These are phyloP conservation scores for Psilopsiagon aurifrons DNA, from an alignment of 2,113 vertebrate genomes.

Conservation along the genomic window DNA sequence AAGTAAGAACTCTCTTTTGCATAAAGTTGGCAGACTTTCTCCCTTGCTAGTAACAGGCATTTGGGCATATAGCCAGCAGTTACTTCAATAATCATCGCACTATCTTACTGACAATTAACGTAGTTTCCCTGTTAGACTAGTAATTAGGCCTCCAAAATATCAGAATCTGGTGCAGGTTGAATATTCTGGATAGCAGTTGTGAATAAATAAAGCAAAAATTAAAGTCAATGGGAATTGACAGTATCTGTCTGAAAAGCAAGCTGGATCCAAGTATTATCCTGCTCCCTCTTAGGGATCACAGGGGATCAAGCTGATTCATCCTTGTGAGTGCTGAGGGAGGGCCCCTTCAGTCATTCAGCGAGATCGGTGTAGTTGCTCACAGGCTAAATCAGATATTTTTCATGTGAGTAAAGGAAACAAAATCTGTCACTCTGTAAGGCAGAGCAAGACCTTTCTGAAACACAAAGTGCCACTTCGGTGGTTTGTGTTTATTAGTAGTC, in stretches of 20 bases:
- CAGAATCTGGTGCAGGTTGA: conserved; percentile 10
- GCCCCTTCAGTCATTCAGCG: not conserved
- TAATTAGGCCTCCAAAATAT: conserved; percentile 39
- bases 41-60: not conserved
- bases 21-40: conserved; percentile 18
- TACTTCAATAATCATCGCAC: not conserved
- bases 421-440: not conserved
- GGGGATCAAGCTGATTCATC: not conserved
- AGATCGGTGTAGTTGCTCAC: not conserved
- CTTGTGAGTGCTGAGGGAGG: not conserved
- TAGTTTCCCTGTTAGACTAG: not conserved
- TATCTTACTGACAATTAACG: not conserved
- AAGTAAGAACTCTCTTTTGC: not conserved
- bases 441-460: not conserved
- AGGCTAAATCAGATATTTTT: not conserved
- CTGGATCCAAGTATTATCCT: rapidly evolving
- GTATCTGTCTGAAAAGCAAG: not conserved
- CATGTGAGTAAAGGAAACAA: not conserved
- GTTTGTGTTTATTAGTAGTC: not conserved
- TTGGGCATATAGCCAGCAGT: conserved; percentile 13
- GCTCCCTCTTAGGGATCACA: not conserved
- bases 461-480: not conserved
- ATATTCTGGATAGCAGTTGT: not conserved
- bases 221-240: not conserved
- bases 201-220: not conserved